These are phyloP conservation scores for Xanthia togata DNA, from an alignment of 2,888 invertebrate species.

Conservation along the genomic window DNA sequence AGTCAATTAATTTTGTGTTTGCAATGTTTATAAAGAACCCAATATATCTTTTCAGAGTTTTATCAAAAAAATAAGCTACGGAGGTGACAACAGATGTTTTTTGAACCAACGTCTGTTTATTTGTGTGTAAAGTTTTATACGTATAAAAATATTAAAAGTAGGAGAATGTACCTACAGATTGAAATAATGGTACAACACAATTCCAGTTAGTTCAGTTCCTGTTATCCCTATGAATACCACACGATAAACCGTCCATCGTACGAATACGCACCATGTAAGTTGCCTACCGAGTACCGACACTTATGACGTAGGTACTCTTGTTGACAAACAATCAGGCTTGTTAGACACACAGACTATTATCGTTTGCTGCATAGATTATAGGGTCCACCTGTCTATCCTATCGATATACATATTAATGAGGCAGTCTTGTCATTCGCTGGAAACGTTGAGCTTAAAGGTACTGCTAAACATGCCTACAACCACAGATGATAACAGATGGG, in stretches of 20 bases:
- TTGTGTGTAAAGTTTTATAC: too few species aligned
- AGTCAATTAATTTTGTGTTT: too few species aligned
- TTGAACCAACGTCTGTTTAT: too few species aligned
- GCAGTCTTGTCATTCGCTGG: not conserved
- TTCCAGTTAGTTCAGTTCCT: not conserved
- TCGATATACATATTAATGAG: not conserved
- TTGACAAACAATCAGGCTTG: slow-evolving; percentile 76
- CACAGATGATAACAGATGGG: too few species aligned
- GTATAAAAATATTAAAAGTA: not conserved
- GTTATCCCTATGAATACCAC: not conserved
- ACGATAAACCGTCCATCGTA: not conserved
- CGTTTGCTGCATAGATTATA: not conserved
- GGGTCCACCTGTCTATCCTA: not conserved
- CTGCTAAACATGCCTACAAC: not conserved
- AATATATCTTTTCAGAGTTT: not conserved
- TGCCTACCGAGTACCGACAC: too few species aligned
- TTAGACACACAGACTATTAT: slow-evolving; percentile 66
- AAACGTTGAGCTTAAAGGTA: not conserved
- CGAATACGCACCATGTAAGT: not conserved
- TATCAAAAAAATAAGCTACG: too few species aligned
- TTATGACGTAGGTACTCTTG: not conserved
- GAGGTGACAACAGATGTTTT: too few species aligned
- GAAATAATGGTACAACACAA: not conserved
- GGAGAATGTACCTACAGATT: not conserved
- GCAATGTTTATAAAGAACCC: too few species aligned